A percentile compares a stretch with the other conserved stretches of the same genome.
phyloP scores from a whole-genome alignment of 2,888 invertebrate genomes.

The Cantharis lateralis region DNA sequence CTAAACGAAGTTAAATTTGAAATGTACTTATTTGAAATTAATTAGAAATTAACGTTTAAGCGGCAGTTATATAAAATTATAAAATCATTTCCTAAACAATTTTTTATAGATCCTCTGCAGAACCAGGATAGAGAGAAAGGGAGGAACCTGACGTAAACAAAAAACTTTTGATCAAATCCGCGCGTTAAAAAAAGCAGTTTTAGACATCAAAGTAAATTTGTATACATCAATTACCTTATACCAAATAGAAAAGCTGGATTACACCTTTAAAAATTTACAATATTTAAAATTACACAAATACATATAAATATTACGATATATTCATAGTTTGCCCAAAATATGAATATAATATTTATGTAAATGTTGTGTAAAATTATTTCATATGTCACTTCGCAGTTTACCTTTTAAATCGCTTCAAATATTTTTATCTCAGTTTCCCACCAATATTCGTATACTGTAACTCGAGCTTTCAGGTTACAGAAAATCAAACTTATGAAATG shows the following conservation, averaged over 20 bases:
- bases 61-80: background rate
- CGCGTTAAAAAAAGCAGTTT: slow-evolving; percentile 29
- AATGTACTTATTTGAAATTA: background rate
- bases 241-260: slow-evolving; percentile 25
- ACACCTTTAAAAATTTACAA: slow-evolving; percentile 3
- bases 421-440: background rate
- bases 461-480: background rate
- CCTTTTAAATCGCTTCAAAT: background rate
- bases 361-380: background rate
- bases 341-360: background rate
- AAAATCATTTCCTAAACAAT: background rate
- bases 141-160: background rate
- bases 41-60: background rate
- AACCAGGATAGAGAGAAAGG: background rate
- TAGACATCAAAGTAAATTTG: slow-evolving; percentile 37
- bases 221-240: slow-evolving; percentile 37
- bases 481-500: background rate
- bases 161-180: slow-evolving; percentile 25
- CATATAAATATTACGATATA: background rate
- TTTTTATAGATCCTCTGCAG: background rate
- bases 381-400: background rate
- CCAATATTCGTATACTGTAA: background rate
- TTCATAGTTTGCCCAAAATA: background rate
- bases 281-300: background rate
- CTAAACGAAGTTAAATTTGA: background rate